Conservation (phyloP, 2,113 vertebrate species). For the Platysternon megacephalum region DNA sequence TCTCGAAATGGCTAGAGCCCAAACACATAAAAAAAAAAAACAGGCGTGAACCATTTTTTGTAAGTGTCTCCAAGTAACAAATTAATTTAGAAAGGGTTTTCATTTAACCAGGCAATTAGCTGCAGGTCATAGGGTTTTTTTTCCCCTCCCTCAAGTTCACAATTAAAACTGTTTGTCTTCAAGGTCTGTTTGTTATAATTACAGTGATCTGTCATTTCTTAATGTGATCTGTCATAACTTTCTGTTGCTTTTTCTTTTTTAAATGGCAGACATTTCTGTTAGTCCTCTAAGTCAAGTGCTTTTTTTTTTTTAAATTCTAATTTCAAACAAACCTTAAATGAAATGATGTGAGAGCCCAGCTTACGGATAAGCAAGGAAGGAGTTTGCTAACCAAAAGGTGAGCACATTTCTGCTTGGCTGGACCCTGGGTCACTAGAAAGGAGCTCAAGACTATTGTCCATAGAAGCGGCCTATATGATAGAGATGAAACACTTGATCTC, state of each 20-base stretch:
- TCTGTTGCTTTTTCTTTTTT: neutral
- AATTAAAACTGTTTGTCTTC: conserved; percentile 69
- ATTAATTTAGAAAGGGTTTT: conserved; percentile 66
- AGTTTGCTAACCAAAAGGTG: neutral
- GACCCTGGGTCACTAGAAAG: neutral
- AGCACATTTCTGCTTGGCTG: neutral
- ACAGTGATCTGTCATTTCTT: conserved; percentile 61
- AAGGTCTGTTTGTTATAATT: conserved; percentile 61
- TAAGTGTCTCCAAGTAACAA: conserved; percentile 52
- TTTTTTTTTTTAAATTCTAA: neutral
- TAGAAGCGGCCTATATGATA: neutral
- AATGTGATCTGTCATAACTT: conserved; percentile 59
- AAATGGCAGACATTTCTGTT: neutral
- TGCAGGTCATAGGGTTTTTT: conserved; percentile 47
- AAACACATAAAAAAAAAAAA: conserved; percentile 17
- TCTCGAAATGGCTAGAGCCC: conserved; percentile 34
- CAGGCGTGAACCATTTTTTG: too few relatives aligned
- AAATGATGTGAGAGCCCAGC: conserved; percentile 20
- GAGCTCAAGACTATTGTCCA: neutral
- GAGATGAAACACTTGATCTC: neutral
- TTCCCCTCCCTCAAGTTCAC: conserved; percentile 32
- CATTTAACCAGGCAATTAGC: conserved; percentile 65
- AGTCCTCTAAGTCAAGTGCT: neutral
- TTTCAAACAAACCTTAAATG: neutral
- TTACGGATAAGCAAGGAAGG: neutral